A percentile compares a stretch with the other conserved stretches of the same genome.
These are phyloP conservation scores for Cisticola juncidis DNA, from an alignment of 2,113 vertebrate species.

Conservation along the genomic window DNA sequence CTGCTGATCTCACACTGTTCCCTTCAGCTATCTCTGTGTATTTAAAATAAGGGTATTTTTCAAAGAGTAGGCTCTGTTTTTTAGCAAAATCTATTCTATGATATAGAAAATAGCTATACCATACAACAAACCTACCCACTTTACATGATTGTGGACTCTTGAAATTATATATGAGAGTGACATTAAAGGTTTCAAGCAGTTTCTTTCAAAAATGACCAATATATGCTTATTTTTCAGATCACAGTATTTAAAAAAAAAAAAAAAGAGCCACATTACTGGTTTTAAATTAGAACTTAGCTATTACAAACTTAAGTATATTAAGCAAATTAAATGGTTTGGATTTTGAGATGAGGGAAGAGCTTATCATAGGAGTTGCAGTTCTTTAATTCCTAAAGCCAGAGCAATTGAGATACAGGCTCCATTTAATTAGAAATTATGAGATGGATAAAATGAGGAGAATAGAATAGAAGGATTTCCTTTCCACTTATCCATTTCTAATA, in stretches of 20 bases:
- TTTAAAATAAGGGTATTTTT: not conserved
- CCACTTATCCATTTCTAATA: slow-evolving; percentile 1
- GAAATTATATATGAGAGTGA: not conserved
- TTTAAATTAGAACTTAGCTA: not conserved
- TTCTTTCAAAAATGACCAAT: not conserved
- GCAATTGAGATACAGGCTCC: not conserved
- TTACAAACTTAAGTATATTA: not conserved
- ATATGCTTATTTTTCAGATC: not conserved
- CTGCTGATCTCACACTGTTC: slow-evolving; percentile 1
- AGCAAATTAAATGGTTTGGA: slow-evolving; percentile 11
- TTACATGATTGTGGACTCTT: not conserved
- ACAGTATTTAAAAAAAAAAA: not conserved
- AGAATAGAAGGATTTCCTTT: not conserved
- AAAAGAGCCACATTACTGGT: not conserved
- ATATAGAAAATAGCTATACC: not conserved
- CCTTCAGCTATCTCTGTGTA: not conserved
- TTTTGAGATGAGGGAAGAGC: not conserved
- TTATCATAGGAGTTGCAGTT: not conserved
- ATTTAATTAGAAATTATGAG: slow-evolving; percentile 17
- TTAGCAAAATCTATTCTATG: not conserved
- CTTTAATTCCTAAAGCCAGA: slow-evolving; percentile 11
- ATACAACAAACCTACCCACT: not conserved
- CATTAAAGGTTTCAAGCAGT: not conserved
- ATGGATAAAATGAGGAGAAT: not conserved
- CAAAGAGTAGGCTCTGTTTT: not conserved